A percentile compares a stretch with the other conserved stretches of the same genome.
phyloP scores from a whole-genome alignment of 1,140 invertebrate genomes.

The Drosophila tsacasi region DNA sequence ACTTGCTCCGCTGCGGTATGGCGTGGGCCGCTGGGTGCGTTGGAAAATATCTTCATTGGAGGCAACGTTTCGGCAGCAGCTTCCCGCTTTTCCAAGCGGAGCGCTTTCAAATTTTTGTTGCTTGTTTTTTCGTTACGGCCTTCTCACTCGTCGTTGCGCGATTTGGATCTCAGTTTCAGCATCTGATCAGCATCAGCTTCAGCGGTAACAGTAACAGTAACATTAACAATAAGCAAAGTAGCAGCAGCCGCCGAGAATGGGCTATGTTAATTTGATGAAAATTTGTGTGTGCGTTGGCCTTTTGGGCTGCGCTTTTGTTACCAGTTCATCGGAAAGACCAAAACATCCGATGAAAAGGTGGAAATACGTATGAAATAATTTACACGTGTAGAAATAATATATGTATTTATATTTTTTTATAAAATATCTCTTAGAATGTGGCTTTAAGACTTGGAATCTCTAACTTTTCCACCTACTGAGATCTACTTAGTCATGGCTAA shows the following conservation, averaged over 20 bases:
- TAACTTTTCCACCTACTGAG: not conserved
- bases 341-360: constrained; percentile 33
- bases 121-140: constrained; percentile 24
- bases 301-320: constrained; percentile 67
- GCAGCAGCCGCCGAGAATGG: constrained; percentile 50
- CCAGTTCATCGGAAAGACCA: constrained; percentile 65
- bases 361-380: constrained; percentile 16
- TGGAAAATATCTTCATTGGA: constrained; percentile 64
- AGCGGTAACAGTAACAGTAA: constrained; percentile 34
- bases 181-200: constrained; percentile 19
- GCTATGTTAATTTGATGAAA: constrained; percentile 79
- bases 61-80: constrained; percentile 29
- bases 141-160: constrained; percentile 45
- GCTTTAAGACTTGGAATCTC: not conserved
- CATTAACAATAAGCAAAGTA: constrained; percentile 44
- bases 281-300: constrained; percentile 59
- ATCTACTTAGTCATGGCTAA: not conserved
- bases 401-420: not conserved
- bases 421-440: not conserved
- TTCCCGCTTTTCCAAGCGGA: constrained; percentile 21
- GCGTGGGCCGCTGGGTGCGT: constrained; percentile 30
- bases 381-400: not conserved
- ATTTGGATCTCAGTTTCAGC: constrained; percentile 50
- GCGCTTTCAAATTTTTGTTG: constrained; percentile 44
- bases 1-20: constrained; percentile 33